Evolutionary conservation across 2,113 vertebrate genomes (phyloP).

Genomic region (Colius striatus): DNA sequence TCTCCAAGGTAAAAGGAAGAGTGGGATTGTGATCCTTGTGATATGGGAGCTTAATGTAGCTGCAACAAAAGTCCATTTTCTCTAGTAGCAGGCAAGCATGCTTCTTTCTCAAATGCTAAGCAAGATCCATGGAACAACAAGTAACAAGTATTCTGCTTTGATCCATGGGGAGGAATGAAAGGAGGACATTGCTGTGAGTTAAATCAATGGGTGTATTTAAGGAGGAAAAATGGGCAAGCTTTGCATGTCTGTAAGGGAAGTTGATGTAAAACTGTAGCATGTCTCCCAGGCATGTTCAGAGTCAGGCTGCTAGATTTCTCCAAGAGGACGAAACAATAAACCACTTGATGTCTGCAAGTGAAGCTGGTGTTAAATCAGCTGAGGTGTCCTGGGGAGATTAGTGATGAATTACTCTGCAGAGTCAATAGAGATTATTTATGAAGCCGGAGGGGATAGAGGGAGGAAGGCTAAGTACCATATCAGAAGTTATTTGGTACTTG

Average conservation of each 20-base stretch:
- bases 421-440: constrained; percentile 72
- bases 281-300: constrained; percentile 51
- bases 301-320: not conserved
- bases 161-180: not conserved
- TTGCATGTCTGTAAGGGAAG: constrained; percentile 24
- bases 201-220: constrained; percentile 57
- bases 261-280: constrained; percentile 34
- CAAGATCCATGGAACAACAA: not conserved
- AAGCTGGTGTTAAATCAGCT: constrained; percentile 68
- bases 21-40: not conserved
- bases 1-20: not conserved
- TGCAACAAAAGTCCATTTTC: not conserved
- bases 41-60: not conserved
- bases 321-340: constrained; percentile 54
- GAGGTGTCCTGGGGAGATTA: constrained; percentile 63
- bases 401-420: constrained; percentile 59
- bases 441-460: constrained; percentile 30
- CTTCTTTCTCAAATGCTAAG: not conserved
- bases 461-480: constrained; percentile 55
- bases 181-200: not conserved
- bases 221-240: not conserved
- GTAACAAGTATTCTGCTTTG: not conserved
- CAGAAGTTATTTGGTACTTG: constrained; percentile 63
- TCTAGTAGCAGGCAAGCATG: not conserved
- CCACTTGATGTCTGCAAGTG: constrained; percentile 60